Percentiles rank a stretch among this genome's conserved stretches.
Evolutionary conservation across 2,888 invertebrate genomes (phyloP).

Genomic region (Cryptus viduatorius): DNA sequence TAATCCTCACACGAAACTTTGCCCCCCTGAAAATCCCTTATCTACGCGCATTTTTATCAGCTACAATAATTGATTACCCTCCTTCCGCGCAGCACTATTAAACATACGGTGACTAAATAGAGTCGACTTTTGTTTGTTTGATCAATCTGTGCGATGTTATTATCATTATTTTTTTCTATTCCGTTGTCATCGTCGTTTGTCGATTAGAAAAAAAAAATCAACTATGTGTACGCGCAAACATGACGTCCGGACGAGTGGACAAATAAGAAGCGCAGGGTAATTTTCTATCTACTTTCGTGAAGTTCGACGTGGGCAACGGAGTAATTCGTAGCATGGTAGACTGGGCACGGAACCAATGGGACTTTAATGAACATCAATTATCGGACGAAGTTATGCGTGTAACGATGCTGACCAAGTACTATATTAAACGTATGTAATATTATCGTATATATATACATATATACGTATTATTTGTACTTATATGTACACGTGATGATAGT

Average conservation of each 20-base stretch:
- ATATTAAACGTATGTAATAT: constrained; percentile 37
- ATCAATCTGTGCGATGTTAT: neutral
- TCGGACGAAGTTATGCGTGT: constrained; percentile 62
- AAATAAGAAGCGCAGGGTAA: constrained; percentile 23
- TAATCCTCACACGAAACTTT: neutral
- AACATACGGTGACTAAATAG: neutral
- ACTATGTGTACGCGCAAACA: constrained; percentile 5
- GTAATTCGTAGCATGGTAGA: constrained; percentile 63
- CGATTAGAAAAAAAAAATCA: neutral
- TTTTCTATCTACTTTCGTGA: constrained; percentile 35
- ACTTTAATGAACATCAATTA: constrained; percentile 67
- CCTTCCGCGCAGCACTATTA: neutral
- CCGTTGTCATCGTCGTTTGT: constrained; percentile 29
- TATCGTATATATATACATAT: constrained; percentile 3
- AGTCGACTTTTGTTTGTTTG: neutral
- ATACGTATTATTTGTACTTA: constrained; percentile 3
- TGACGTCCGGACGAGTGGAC: neutral
- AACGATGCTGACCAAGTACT: constrained; percentile 58
- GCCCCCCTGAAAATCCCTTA: no score
- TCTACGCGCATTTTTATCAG: no score
- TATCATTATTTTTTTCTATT: neutral
- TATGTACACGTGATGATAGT: neutral
- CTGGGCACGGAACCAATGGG: constrained; percentile 63
- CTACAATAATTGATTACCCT: no score
- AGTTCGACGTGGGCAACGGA: neutral